Conservation (phyloP, 2,888 invertebrate genomes). For the Pammene aurita region DNA sequence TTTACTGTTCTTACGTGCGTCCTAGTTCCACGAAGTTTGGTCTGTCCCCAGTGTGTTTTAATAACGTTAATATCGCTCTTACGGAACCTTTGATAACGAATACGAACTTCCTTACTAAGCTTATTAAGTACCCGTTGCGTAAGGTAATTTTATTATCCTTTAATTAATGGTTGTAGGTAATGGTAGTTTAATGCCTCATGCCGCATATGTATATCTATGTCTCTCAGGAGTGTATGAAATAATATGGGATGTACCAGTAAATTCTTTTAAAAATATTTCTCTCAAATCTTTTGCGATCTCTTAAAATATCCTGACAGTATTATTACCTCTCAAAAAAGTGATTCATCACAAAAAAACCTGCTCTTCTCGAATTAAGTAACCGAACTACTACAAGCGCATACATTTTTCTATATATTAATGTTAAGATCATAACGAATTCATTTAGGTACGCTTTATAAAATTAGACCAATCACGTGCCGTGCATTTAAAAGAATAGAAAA, state of each 20-base stretch:
- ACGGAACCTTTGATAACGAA: slow-evolving; percentile 2
- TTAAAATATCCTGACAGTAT: background rate
- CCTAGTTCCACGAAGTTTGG: background rate
- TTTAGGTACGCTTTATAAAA: no score
- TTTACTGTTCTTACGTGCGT: slow-evolving; percentile 14
- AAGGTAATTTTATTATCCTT: slow-evolving; percentile 20
- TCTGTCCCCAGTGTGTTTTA: background rate
- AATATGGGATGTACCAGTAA: background rate
- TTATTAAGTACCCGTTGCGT: slow-evolving; percentile 18
- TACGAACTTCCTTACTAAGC: slow-evolving; percentile 10
- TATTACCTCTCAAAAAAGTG: no score
- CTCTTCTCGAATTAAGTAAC: no score
- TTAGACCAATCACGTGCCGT: no score
- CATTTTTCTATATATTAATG: no score
- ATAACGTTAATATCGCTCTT: slow-evolving; percentile 9
- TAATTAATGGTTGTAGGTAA: slow-evolving; percentile 13
- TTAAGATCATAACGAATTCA: no score
- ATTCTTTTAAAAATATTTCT: background rate
- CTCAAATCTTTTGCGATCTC: background rate
- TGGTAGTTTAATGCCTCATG: slow-evolving; percentile 2
- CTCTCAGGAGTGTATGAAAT: background rate
- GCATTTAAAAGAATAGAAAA: no score
- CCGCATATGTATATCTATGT: background rate
- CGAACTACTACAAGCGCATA: no score
- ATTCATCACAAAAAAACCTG: no score